Conservation (phyloP, 2,797 vertebrate genomes). For the Sebastes nivosus region DNA sequence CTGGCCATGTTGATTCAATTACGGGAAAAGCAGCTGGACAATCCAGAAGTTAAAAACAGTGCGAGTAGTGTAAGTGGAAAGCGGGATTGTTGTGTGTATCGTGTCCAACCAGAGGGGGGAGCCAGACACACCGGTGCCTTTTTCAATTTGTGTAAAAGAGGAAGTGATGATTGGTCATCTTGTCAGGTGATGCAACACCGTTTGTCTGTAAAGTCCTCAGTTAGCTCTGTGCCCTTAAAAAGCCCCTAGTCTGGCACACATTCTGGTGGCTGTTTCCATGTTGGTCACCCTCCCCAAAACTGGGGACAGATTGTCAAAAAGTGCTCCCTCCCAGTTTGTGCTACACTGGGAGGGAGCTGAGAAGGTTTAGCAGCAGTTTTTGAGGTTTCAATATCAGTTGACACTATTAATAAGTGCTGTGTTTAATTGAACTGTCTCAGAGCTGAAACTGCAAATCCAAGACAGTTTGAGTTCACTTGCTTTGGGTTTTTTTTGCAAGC, state of each 20-base stretch:
- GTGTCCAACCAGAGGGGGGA: constrained; percentile 70
- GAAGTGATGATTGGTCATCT: constrained; percentile 57
- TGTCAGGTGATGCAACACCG: constrained; percentile 70
- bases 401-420: constrained; percentile 61
- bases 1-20: constrained; percentile 69
- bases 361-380: constrained; percentile 81
- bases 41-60: constrained; percentile 50
- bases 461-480: constrained; percentile 68
- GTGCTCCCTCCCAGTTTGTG: constrained; percentile 57
- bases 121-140: constrained; percentile 50
- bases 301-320: constrained; percentile 80
- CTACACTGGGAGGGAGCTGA: constrained; percentile 53
- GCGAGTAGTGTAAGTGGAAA: constrained; percentile 35
- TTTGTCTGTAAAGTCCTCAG: constrained; percentile 67
- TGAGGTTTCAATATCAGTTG: constrained; percentile 68
- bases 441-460: constrained; percentile 36
- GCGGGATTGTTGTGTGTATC: constrained; percentile 35
- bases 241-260: constrained; percentile 62
- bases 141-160: constrained; percentile 39
- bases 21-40: constrained; percentile 69
- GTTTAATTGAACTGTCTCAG: constrained; percentile 52
- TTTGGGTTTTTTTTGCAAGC: constrained; percentile 61
- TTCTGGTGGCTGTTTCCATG: constrained; percentile 54
- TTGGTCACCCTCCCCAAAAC: constrained; percentile 68
- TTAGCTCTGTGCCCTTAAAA: constrained; percentile 61